Evolutionary conservation across 1,140 invertebrate species (phyloP), one percentile per base, ranked within the genome.

Genomic region (Schlechtendalia chinensis): DNA sequence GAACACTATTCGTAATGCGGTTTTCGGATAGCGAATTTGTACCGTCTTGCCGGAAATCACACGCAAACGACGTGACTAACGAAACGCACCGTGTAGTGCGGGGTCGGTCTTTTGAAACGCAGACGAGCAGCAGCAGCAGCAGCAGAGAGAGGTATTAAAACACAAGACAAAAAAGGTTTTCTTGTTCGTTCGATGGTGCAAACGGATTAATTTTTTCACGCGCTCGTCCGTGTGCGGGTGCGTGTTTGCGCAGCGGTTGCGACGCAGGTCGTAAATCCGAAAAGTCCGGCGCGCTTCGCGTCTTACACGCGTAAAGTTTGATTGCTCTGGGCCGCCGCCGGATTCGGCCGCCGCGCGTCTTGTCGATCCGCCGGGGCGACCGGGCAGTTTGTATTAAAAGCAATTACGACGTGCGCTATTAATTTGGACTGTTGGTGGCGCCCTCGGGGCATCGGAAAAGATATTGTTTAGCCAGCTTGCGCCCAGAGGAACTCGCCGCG

Each of bases 401-500:
- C 75, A 79, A 79, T 79, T 79, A 79, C 58, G 75, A 79, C n/a
- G 75, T 63, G 58, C 75, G 75, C 75, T 79, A 79, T 79, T 79
- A 79, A 79, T 79, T 79, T 79, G 75, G 58, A 79, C 75, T 50
- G 75, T 63, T 79, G 75, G 58, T 63, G 24, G 75, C 29, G 58
- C 75, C 75, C 58, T 61, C 39, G 56, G 75, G 75, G 75, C 75
- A 63, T 79, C 75, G 75, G 75, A 79, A 79, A 79, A 79, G 75
- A 79, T 79, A 79, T 79, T 79, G 58, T 79, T 79, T 79, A 79
- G 39, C 75, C 75, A 79, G 75, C 58, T 77, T 79, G 54, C 67
- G 54, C 74, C 54, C 54, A 77, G 59, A 77, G 74, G 74, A 77
- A 58, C 74, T 59, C 47, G 50, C 53, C 24, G 22, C 45, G 17